Evolutionary conservation across 2,113 vertebrate species (phyloP).

Genomic region (Malurus alboscapulatus): DNA sequence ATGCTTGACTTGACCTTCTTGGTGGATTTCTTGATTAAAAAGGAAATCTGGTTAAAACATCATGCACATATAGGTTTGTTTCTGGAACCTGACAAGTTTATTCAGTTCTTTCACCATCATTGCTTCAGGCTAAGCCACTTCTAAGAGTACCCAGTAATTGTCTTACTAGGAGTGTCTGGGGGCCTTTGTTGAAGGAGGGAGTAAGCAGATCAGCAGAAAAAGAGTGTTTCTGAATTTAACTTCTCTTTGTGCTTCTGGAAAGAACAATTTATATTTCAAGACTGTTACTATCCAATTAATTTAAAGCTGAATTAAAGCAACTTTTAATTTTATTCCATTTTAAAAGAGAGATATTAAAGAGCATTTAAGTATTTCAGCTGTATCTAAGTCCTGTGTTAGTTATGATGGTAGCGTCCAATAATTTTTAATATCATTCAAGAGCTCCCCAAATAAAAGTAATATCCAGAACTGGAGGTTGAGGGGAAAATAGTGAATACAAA

Average conservation of each 20-base stretch:
- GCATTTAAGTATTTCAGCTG: not conserved
- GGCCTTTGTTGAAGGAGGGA: not conserved
- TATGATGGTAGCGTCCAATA: not conserved
- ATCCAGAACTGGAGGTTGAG: not conserved
- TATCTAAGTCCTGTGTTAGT: not conserved
- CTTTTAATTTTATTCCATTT: not conserved
- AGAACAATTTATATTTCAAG: not conserved
- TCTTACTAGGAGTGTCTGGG: not conserved
- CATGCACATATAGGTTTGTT: not conserved
- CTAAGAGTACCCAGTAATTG: slow-evolving; percentile 3
- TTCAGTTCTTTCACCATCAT: not conserved
- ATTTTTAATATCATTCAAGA: not conserved
- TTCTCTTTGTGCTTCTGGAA: not conserved
- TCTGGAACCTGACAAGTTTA: slow-evolving; percentile 21
- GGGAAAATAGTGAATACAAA: not conserved
- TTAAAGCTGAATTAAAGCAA: not conserved
- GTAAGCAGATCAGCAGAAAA: not conserved
- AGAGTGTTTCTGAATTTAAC: not conserved
- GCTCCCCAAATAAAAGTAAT: not conserved
- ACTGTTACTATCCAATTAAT: not conserved
- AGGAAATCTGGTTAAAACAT: not conserved
- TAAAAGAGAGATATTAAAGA: not conserved
- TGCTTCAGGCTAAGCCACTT: not conserved
- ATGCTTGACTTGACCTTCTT: not conserved
- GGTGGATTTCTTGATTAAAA: not conserved